Evolutionary conservation across 2,888 invertebrate species (phyloP).

Genomic region (Nephrotoma appendiculata): DNA sequence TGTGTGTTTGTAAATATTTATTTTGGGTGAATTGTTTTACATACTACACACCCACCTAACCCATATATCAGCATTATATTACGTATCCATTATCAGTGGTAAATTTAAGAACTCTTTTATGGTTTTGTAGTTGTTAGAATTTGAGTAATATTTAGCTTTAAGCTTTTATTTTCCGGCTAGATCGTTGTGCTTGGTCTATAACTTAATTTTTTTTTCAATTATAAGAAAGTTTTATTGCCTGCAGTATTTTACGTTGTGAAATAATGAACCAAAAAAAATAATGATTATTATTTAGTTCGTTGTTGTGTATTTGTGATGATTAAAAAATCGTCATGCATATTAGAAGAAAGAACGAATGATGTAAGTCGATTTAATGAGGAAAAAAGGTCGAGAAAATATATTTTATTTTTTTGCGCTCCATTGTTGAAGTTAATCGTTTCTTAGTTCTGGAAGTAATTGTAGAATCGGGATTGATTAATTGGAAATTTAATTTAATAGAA

Average conservation of each 20-base stretch:
- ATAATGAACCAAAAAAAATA: neutral
- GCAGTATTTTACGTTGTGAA: neutral
- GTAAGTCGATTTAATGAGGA: neutral
- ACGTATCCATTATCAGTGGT: neutral
- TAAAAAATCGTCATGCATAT: neutral
- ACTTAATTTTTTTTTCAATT: neutral
- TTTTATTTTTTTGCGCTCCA: neutral
- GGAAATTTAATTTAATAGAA: neutral
- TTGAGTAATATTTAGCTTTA: neutral
- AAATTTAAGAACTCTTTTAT: neutral
- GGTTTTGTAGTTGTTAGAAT: neutral
- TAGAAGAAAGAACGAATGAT: neutral
- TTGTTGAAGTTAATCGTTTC: neutral
- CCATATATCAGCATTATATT: too few relatives aligned
- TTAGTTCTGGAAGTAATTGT: neutral
- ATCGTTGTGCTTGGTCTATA: neutral
- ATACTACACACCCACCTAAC: too few relatives aligned
- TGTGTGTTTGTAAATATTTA: neutral
- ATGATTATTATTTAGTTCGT: neutral
- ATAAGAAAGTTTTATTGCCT: neutral
- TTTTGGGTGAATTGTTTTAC: neutral
- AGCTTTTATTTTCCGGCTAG: neutral
- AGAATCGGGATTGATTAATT: neutral
- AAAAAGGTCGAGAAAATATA: neutral
- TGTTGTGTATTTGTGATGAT: neutral